Base-by-base conservation (phyloP, 2,797 vertebrate genomes). In the Gadopsis marmoratus region DNA sequence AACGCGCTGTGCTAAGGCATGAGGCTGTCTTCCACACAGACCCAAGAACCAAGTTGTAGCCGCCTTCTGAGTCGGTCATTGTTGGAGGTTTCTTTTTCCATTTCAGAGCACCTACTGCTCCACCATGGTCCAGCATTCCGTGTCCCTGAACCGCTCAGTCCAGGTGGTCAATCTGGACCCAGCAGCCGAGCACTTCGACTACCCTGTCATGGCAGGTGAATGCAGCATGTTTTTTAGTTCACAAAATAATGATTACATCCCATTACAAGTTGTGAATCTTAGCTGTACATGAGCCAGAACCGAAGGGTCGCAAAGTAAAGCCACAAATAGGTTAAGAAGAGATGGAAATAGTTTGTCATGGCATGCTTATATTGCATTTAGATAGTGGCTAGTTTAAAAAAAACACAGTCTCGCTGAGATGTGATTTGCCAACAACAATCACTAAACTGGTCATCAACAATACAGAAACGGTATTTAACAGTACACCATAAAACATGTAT, bases 111-210 rank as follows among this genome's bases (percentile, higher is more conserved):
- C 97, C 0, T 99, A 99, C 92, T 99, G 98, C 83, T 92, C 97
- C 88, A 98, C 97, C 48, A 95, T 99, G 94, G 89, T 97, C 82
- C 96, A 99, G 72, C 98, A 99, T 83, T 95, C 94, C 4, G 96
- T 95, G 89, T 48, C 94, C 48, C 86, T 98, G 53, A 96, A 96
- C 89, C 96, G 98, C 29, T 96, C 96, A 0, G 96, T 98, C 19
- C 98, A 98, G 78, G 98, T 99, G 66, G 97, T 99, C 2, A 99
- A 99, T 84, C 92, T 99, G 66, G 98, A 99, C 84, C 98, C 98
- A 3, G 98, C 98, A 0, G 97, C 98, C 0, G 98, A 99, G 61
- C 94, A 96, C 79, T 99, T 99, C 89, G 91, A 90, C 82, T 99
- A 98, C 69, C 95, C 97, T 0, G 97, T 98, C 4, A 97, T 97